phyloP scores from a whole-genome alignment of 2,797 vertebrate species.

The Brachyrhaphis roseni region DNA sequence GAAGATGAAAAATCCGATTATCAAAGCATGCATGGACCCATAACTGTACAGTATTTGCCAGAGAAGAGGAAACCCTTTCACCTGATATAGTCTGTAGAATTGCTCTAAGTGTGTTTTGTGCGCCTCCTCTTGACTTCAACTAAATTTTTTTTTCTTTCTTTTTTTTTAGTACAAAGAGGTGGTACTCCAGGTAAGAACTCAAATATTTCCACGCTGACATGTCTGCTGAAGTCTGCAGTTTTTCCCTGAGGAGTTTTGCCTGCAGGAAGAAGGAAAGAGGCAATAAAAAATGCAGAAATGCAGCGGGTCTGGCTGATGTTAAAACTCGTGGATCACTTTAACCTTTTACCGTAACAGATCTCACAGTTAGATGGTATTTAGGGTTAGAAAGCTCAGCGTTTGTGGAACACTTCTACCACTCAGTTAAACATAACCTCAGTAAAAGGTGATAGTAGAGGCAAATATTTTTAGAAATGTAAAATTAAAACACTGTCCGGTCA shows the following conservation, averaged over 20 bases:
- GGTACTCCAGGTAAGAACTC: conserved; percentile 26
- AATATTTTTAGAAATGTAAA: not conserved
- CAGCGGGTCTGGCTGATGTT: not conserved
- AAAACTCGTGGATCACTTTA: not conserved
- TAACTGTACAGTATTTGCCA: not conserved
- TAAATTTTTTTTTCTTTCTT: not conserved
- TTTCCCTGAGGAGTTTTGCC: not conserved
- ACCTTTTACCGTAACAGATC: not conserved
- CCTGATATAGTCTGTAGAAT: not conserved
- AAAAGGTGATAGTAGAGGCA: not conserved
- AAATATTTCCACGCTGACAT: not conserved
- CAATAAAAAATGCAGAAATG: not conserved
- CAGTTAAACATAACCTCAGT: not conserved
- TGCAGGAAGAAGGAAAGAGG: not conserved
- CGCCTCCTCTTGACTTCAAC: not conserved
- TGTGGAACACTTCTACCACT: not conserved
- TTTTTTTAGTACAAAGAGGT: conserved; percentile 34
- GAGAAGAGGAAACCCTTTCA: not conserved
- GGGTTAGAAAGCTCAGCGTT: not conserved
- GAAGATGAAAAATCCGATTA: not conserved
- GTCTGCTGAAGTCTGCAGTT: not conserved
- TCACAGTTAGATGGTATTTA: not conserved
- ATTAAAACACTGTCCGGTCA: not conserved
- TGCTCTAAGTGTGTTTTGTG: not conserved
- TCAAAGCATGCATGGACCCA: not conserved